phyloP scores from a whole-genome alignment of 2,888 invertebrate species.

The Siphonodentalium dalli region DNA sequence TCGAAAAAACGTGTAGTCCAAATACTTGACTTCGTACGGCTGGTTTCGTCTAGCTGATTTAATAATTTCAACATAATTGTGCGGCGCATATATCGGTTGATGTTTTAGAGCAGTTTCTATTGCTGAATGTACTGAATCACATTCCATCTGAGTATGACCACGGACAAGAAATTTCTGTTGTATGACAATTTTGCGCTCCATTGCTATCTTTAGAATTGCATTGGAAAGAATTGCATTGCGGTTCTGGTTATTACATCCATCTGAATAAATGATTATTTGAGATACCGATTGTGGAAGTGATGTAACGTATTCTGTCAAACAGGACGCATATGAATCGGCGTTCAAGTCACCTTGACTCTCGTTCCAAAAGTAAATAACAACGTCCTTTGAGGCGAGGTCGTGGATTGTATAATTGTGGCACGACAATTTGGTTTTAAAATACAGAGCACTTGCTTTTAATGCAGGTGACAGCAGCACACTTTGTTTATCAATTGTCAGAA shows the following conservation, averaged over 20 bases:
- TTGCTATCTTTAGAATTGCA: slow-evolving; percentile 11
- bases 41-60: too few species aligned
- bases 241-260: slow-evolving; percentile 18
- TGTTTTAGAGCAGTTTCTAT: too few species aligned
- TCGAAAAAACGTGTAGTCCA: too few species aligned
- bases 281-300: slow-evolving; percentile 1
- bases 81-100: too few species aligned
- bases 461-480: slow-evolving; percentile 12
- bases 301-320: slow-evolving; percentile 10
- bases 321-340: slow-evolving; percentile 17
- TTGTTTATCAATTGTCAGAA: slow-evolving; percentile 19
- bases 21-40: too few species aligned
- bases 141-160: slow-evolving; percentile 10
- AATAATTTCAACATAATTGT: too few species aligned
- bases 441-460: slow-evolving; percentile 17
- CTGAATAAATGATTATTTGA: slow-evolving; percentile 11
- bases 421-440: slow-evolving; percentile 21
- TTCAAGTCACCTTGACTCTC: slow-evolving; percentile 25
- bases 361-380: slow-evolving; percentile 23
- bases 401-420: slow-evolving; percentile 25
- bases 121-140: too few species aligned
- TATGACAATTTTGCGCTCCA: background rate
- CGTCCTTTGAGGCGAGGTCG: slow-evolving; percentile 10
- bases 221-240: slow-evolving; percentile 14
- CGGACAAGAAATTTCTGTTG: slow-evolving; percentile 12